Percentiles rank a stretch among this genome's conserved stretches.
Conservation (phyloP, 2,888 invertebrate species). For the Steinernema carpocapsae region DNA sequence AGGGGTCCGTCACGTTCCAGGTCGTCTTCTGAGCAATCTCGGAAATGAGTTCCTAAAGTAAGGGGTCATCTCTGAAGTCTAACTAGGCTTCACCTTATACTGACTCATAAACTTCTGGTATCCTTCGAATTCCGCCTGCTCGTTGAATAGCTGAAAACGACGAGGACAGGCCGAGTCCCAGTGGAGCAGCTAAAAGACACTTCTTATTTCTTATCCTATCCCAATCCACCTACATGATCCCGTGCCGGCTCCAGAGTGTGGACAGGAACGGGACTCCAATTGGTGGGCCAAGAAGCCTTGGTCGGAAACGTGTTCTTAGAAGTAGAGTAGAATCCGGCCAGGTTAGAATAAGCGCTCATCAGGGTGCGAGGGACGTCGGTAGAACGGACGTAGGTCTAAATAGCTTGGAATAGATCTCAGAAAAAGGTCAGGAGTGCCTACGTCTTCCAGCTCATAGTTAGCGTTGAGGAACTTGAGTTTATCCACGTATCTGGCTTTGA, state of each 20-base stretch:
- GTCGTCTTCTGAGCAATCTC: constrained; percentile 8
- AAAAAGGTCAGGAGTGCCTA: no score
- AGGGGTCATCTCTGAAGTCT: no score
- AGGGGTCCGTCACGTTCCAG: not conserved
- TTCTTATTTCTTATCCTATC: no score
- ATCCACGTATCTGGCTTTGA: no score
- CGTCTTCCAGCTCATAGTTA: no score
- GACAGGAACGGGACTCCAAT: constrained; percentile 34
- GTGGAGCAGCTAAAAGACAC: no score
- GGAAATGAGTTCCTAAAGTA: not conserved
- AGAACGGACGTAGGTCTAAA: no score
- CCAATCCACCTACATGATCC: constrained; percentile 34
- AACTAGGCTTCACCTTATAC: no score
- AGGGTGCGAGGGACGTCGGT: no score
- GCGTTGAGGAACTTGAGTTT: no score
- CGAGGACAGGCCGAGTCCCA: not conserved
- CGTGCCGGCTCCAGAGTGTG: constrained; percentile 26
- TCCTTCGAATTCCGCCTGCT: constrained; percentile 23
- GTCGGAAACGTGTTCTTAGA: constrained; percentile 32
- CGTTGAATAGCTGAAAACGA: constrained; percentile 36
- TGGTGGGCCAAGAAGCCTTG: constrained; percentile 31
- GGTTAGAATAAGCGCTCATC: constrained; percentile 34
- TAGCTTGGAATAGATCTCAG: no score
- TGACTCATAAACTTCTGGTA: no score
- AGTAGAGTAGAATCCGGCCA: constrained; percentile 35